Percentiles rank a stretch among this genome's conserved stretches.
Evolutionary conservation across 1,140 invertebrate species (phyloP).

Genomic region (Drosophila lacertosa): DNA sequence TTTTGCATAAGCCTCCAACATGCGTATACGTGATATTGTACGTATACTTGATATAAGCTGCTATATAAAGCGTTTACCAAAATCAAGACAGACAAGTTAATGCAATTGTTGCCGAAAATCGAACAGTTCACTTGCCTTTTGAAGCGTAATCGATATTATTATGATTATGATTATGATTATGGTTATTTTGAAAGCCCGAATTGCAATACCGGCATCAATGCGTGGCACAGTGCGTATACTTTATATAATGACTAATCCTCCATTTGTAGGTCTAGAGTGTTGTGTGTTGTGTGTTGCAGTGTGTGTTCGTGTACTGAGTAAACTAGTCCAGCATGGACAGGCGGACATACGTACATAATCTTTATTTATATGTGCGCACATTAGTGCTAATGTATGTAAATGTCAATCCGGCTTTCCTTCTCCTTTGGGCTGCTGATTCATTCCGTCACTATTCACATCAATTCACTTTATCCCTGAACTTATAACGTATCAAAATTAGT

Average conservation of each 20-base stretch:
- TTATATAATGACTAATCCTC: conserved; percentile 14
- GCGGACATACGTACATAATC: conserved; percentile 7
- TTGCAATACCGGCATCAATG: conserved; percentile 10
- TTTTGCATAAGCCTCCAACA: not conserved
- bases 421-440: conserved; percentile 14
- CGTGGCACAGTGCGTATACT: conserved; percentile 6
- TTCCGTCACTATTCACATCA: conserved; percentile 1
- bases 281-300: too few species aligned
- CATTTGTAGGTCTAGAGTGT: too few species aligned
- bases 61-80: too few species aligned
- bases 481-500: conserved; percentile 8
- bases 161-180: too few species aligned
- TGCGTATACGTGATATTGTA: too few species aligned
- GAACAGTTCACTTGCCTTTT: conserved; percentile 10
- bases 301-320: too few species aligned
- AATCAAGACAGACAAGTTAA: not conserved
- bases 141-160: conserved; percentile 16
- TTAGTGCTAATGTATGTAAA: conserved; percentile 6
- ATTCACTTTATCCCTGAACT: conserved; percentile 6
- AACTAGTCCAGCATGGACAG: not conserved
- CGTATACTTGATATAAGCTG: too few species aligned
- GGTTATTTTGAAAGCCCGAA: too few species aligned
- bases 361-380: not conserved
- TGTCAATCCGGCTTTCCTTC: conserved; percentile 17
- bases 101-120: not conserved